These are phyloP conservation scores for Adelognathus sp. DNA, from an alignment of 2,888 invertebrate species.

Conservation along the genomic window DNA sequence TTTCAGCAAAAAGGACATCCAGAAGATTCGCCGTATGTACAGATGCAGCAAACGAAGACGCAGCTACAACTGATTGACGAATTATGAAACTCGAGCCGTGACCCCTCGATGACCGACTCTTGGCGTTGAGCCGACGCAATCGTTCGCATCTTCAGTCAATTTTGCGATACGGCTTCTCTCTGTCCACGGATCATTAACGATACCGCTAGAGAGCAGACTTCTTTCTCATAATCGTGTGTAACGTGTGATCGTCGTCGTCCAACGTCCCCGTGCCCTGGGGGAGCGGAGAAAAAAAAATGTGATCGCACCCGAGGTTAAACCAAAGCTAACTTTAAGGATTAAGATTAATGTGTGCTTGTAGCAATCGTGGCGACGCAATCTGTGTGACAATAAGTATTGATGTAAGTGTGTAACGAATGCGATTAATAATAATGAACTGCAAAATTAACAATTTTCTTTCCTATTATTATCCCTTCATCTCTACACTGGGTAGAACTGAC, in stretches of 20 bases:
- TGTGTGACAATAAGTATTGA: constrained; percentile 52
- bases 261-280: constrained; percentile 36
- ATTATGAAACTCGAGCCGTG: not conserved
- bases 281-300: not conserved
- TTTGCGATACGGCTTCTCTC: not conserved
- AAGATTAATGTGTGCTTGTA: not conserved
- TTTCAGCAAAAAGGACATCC: constrained; percentile 87
- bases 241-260: constrained; percentile 34
- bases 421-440: constrained; percentile 25
- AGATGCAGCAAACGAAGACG: constrained; percentile 81
- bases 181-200: not conserved
- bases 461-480: no score
- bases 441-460: not conserved
- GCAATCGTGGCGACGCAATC: not conserved
- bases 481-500: no score
- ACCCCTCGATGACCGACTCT: not conserved
- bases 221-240: constrained; percentile 52
- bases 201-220: constrained; percentile 32
- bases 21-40: constrained; percentile 90
- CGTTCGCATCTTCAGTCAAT: not conserved
- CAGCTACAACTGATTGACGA: constrained; percentile 40
- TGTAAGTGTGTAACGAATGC: constrained; percentile 13
- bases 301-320: constrained; percentile 20
- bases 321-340: constrained; percentile 33
- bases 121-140: not conserved